A percentile compares a stretch with the other conserved stretches of the same genome.
These are phyloP conservation scores for Plectropomus leopardus DNA, from an alignment of 2,113 vertebrate species.

Conservation along the genomic window DNA sequence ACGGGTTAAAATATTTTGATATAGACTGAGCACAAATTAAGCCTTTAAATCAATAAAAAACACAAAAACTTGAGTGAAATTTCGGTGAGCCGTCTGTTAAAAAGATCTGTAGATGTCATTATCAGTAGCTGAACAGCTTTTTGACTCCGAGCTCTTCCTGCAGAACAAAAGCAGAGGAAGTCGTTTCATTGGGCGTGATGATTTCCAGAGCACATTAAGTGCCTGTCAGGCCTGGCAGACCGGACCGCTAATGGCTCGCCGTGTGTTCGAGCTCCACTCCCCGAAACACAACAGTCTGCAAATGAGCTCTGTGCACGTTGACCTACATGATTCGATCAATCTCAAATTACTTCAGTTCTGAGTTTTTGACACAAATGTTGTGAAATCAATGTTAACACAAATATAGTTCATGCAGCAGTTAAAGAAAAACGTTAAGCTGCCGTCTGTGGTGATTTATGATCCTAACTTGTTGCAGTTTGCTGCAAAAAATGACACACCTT, in stretches of 20 bases:
- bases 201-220: conserved; percentile 52
- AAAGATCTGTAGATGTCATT: background rate
- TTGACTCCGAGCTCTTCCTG: conserved; percentile 49
- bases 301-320: conserved; percentile 2
- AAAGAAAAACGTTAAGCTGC: background rate
- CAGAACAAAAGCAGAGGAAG: conserved; percentile 57
- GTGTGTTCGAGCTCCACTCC: conserved; percentile 37
- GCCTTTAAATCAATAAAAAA: background rate
- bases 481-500: background rate
- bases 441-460: background rate
- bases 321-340: background rate
- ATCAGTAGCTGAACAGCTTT: conserved; percentile 7
- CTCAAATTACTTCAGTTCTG: background rate
- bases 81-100: background rate
- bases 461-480: background rate
- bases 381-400: background rate
- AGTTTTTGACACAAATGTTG: background rate
- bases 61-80: background rate
- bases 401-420: background rate
- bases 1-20: background rate
- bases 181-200: conserved; percentile 46
- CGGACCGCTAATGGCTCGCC: conserved; percentile 31
- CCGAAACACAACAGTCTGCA: conserved; percentile 47
- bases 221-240: conserved; percentile 22
- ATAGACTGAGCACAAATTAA: background rate